A percentile compares a stretch with the other conserved stretches of the same genome.
Conservation (phyloP, 2,113 vertebrate species). For the Vulpes lagopus region DNA sequence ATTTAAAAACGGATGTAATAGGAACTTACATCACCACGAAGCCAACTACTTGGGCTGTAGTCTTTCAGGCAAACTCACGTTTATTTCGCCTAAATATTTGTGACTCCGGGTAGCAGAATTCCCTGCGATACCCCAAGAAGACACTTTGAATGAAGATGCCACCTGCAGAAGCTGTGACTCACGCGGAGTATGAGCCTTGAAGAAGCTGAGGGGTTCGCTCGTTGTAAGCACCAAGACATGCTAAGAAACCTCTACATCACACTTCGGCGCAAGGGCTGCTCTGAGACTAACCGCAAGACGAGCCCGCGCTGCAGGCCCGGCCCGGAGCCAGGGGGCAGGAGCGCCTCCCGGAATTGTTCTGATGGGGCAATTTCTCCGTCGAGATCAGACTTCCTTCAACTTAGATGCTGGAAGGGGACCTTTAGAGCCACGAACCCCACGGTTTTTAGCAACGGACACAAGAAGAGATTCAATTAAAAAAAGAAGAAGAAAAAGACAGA, state of each 20-base stretch:
- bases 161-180: conserved; percentile 33
- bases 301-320: not conserved
- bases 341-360: not conserved
- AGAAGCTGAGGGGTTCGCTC: not conserved
- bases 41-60: not conserved
- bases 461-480: not conserved
- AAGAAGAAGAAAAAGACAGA: not conserved
- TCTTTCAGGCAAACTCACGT: not conserved
- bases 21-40: not conserved
- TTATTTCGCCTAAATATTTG: conserved; percentile 8
- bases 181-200: not conserved
- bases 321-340: too few species aligned
- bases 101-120: not conserved
- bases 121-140: conserved; percentile 12
- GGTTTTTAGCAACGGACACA: not conserved
- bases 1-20: not conserved
- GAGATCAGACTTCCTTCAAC: not conserved
- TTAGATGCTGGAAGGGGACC: not conserved
- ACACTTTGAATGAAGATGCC: not conserved
- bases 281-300: conserved; percentile 22
- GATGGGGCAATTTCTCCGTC: not conserved
- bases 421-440: not conserved
- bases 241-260: not conserved
- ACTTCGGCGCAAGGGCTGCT: not conserved
- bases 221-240: conserved; percentile 14